Evolutionary conservation across 2,113 vertebrate species (phyloP), one percentile per base, ranked within the genome.

Genomic region (Protomyctophum bolini): DNA sequence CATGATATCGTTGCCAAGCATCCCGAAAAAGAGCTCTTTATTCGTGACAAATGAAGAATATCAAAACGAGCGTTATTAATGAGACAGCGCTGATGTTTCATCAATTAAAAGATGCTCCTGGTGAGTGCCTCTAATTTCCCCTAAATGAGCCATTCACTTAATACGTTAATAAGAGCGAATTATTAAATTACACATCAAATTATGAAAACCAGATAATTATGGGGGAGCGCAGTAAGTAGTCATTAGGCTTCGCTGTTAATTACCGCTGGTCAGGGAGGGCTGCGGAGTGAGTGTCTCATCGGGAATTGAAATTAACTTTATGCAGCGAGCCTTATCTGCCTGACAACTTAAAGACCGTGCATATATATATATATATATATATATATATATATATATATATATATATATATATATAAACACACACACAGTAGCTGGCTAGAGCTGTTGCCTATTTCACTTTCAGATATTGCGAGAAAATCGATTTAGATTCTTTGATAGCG

Each of bases 151-250:
- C 93, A 91, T 95, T 95, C 94, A 92, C 95, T 96, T 96, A 95
- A 95, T 95, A 86, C 92, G 94, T 93, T 96, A 96, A 98, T 97
- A 96, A 88, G 94, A 94, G 91, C 62, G 92, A 98, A 98, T 98
- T 98, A 98, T 98, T 98, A 98, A 98, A 98, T 98, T 97, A 98
- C 96, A 98, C 95, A 95, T 94, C 93, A 91, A 97, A 97, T 98
- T 96, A 97, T 96, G 95, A 98, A 98, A 97, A 97, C 87, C 92
- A 95, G 97, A 97, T 99, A 97, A 99, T 98, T 97, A 97, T 94
- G 94, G 95, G 33, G 90, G 95, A 94, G 95, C 95, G 95, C 97
- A 94, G 97, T 89, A 96, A 98, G 96, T 94, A 97, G 96, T 97
- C 97, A 98, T 98, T 98, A 97, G 96, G 96, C 91, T 96, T 96